A percentile compares a stretch with the other conserved stretches of the same genome.
phyloP scores from a whole-genome alignment of 2,888 invertebrate species.

The Melieria picta region DNA sequence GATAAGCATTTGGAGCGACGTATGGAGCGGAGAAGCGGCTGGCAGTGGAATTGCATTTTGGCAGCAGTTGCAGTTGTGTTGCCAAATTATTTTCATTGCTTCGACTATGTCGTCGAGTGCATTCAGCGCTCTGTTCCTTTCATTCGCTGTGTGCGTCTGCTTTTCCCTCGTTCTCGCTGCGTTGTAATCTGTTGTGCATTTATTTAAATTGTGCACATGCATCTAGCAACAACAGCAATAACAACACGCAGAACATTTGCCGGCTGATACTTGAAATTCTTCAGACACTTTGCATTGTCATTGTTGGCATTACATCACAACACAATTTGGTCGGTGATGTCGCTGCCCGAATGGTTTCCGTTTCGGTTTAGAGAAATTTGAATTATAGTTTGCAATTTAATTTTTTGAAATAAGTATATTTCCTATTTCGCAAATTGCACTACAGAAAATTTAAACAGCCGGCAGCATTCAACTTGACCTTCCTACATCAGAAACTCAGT shows the following conservation, averaged over 20 bases:
- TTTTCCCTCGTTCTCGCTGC: too few relatives aligned
- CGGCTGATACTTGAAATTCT: slow-evolving; percentile 26
- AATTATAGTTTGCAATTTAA: too few relatives aligned
- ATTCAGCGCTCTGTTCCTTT: slow-evolving; percentile 9
- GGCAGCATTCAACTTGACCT: too few relatives aligned
- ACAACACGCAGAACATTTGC: not conserved
- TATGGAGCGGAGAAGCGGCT: too few relatives aligned
- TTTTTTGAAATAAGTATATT: too few relatives aligned
- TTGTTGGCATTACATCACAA: slow-evolving; percentile 42
- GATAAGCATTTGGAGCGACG: too few relatives aligned
- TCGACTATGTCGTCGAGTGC: not conserved
- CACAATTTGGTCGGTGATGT: not conserved
- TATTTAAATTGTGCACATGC: not conserved
- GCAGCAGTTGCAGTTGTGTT: not conserved
- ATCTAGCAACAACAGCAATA: not conserved
- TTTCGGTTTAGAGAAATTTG: too few relatives aligned
- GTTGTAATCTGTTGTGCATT: not conserved
- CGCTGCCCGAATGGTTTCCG: not conserved
- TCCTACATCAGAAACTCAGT: too few relatives aligned
- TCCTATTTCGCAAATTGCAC: too few relatives aligned
- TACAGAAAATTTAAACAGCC: too few relatives aligned
- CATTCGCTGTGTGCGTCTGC: not conserved
- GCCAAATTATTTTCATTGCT: not conserved
- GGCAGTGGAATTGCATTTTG: too few relatives aligned
- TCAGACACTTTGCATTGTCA: slow-evolving; percentile 40